phyloP scores from a whole-genome alignment of 2,113 vertebrate genomes.

The Abramis brama region DNA sequence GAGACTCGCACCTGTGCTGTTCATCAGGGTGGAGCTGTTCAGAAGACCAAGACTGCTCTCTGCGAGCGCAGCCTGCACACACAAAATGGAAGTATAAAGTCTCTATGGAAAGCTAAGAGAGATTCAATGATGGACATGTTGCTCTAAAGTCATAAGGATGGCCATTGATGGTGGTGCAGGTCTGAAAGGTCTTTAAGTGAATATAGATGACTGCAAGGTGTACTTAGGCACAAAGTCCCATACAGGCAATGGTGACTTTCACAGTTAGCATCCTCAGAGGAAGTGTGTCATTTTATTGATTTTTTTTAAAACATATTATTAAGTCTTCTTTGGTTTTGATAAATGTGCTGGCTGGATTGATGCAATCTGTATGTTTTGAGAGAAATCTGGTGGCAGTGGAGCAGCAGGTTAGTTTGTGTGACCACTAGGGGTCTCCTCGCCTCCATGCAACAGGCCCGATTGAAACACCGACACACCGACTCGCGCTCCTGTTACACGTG shows the following conservation, averaged over 20 bases:
- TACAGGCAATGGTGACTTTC: not conserved
- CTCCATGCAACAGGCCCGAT: conserved; percentile 42
- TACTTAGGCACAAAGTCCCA: not conserved
- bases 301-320: not conserved
- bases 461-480: not conserved
- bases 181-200: not conserved
- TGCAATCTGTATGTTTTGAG: not conserved
- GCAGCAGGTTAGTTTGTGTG: not conserved
- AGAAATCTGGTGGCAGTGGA: not conserved
- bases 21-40: conserved; percentile 89
- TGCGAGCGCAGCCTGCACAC: conserved; percentile 79
- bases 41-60: conserved; percentile 95
- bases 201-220: not conserved
- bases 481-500: not conserved
- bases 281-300: not conserved
- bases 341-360: not conserved
- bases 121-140: not conserved
- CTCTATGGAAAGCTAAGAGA: not conserved
- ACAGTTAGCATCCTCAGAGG: not conserved
- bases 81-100: not conserved
- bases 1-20: conserved; percentile 84
- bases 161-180: not conserved
- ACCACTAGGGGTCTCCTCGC: conserved; percentile 61
- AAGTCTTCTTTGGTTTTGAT: not conserved
- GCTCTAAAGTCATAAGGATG: not conserved